Percentiles rank a stretch among this genome's conserved stretches.
These are phyloP conservation scores for Austrofundulus limnaeus DNA, from an alignment of 2,113 vertebrate species.

Conservation along the genomic window DNA sequence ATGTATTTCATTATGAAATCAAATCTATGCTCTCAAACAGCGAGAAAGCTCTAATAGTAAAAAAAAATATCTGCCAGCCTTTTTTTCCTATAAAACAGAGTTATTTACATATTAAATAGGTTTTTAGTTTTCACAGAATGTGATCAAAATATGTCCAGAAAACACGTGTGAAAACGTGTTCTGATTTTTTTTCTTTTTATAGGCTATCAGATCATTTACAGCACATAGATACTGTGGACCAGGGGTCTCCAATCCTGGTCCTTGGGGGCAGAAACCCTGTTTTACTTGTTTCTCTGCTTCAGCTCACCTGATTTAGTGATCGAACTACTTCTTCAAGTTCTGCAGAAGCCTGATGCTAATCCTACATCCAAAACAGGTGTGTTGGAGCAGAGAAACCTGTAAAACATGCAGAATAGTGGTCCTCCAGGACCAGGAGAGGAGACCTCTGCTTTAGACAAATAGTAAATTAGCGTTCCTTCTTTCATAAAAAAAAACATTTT, in stretches of 20 bases:
- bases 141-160: constrained; percentile 48
- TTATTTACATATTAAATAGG: constrained; percentile 82
- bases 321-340: too few species aligned
- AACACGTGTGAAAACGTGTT: constrained; percentile 7
- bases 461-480: constrained; percentile 1
- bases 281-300: too few species aligned
- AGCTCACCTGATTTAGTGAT: too few species aligned
- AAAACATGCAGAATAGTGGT: too few species aligned
- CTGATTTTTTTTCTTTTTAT: background rate
- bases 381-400: too few species aligned
- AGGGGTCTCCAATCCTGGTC: too few species aligned
- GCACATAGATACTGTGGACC: constrained; percentile 9
- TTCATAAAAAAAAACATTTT: background rate
- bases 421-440: too few species aligned
- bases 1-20: constrained; percentile 76
- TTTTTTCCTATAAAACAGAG: constrained; percentile 55
- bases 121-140: constrained; percentile 61
- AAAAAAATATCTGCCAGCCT: constrained; percentile 49
- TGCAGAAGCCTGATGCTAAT: too few species aligned
- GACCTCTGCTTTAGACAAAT: too few species aligned
- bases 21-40: constrained; percentile 70
- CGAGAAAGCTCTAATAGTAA: constrained; percentile 67
- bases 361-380: too few species aligned
- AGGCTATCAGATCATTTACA: constrained; percentile 14
- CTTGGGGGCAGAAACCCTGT: too few species aligned